These are phyloP conservation scores for Microhierax caerulescens DNA, from an alignment of 2,797 vertebrate genomes.

Conservation along the genomic window DNA sequence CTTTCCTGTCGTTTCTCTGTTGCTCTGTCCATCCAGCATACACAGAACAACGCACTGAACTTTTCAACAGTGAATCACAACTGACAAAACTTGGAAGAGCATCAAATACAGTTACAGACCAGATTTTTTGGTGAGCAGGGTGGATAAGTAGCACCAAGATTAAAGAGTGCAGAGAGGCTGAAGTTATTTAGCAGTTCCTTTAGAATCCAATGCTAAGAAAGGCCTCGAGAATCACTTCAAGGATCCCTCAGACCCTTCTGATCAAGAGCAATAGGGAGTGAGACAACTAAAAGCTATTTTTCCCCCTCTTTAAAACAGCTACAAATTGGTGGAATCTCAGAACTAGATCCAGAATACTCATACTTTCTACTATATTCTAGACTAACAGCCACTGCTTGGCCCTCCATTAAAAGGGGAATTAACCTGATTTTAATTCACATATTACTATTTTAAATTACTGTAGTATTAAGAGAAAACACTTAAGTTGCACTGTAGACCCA, in stretches of 20 bases:
- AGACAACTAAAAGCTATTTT: not conserved
- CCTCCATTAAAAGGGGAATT: not conserved
- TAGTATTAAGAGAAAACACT: not conserved
- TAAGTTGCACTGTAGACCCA: not conserved
- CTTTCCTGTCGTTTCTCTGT: not conserved
- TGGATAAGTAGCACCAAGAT: not conserved
- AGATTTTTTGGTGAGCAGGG: not conserved
- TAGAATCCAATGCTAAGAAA: not conserved
- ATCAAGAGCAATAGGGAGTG: not conserved
- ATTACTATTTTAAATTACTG: not conserved
- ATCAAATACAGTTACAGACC: not conserved
- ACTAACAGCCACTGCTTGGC: not conserved
- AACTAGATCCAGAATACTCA: not conserved
- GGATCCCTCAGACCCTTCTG: not conserved
- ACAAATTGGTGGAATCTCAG: not conserved
- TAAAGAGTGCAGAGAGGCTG: not conserved
- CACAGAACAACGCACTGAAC: not conserved
- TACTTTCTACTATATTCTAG: not conserved
- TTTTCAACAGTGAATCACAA: not conserved
- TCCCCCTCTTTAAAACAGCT: not conserved
- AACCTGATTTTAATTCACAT: not conserved
- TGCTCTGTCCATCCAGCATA: not conserved
- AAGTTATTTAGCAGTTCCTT: not conserved
- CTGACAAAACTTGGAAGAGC: not conserved
- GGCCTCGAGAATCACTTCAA: not conserved